A percentile compares a stretch with the other conserved stretches of the same genome.
These are phyloP conservation scores for Garra rufa DNA, from an alignment of 2,113 vertebrate genomes.

Conservation along the genomic window DNA sequence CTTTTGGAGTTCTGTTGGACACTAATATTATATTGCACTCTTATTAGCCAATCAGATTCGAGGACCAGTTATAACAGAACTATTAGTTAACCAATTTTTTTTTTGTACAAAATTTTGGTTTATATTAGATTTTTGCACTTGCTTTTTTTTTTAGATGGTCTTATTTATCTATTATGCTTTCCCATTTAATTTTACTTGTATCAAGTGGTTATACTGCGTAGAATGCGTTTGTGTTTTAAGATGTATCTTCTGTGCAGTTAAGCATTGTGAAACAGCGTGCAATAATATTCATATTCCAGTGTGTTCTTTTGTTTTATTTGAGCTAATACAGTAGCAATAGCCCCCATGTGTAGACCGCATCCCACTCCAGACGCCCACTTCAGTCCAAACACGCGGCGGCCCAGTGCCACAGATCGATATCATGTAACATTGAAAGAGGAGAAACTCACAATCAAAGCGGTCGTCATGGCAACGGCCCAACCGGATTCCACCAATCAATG, in stretches of 20 bases:
- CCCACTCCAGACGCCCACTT: constrained; percentile 40
- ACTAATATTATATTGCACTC: no score
- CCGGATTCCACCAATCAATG: constrained; percentile 84
- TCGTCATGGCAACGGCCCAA: constrained; percentile 81
- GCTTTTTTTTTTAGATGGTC: not conserved
- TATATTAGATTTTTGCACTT: no score
- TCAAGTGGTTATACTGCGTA: not conserved
- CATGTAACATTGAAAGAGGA: constrained; percentile 72
- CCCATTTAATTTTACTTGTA: not conserved
- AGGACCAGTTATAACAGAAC: no score
- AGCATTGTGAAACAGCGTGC: not conserved
- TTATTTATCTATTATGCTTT: not conserved
- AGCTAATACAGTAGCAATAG: not conserved
- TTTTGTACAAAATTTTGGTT: no score
- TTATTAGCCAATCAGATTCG: no score
- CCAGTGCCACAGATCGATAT: constrained; percentile 70
- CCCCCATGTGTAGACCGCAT: not conserved
- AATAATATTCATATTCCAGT: not conserved
- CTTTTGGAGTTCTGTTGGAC: no score
- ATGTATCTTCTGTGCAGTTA: not conserved
- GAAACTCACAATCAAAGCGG: constrained; percentile 79
- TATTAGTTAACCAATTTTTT: no score
- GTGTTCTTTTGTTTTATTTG: not conserved
- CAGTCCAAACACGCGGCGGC: constrained; percentile 55
- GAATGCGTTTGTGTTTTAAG: not conserved